Evolutionary conservation across 2,797 vertebrate species (phyloP), one percentile per base, ranked within the genome.

Genomic region (Sphaeramia orbicularis): DNA sequence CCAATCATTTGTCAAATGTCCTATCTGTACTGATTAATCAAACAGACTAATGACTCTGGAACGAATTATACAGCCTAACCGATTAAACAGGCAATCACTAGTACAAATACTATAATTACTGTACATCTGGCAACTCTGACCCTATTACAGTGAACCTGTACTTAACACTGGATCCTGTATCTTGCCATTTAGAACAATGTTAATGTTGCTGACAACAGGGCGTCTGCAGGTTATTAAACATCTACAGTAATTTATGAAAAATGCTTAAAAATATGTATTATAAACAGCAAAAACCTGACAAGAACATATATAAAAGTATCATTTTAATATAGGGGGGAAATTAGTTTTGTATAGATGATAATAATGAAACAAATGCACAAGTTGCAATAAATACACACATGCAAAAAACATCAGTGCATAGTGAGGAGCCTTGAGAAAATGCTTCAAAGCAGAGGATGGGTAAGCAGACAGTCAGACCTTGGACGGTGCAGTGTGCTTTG

Each of bases 391-490:
- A 59, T 35, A 16, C 18, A 58, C 11, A 68, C 73, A 64, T 84
- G 84, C 82, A 84, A 44, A 57, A 48, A 48, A 18, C 7, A 58
- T 53, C 10, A 44, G 4, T 40, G 35, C 53, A 65, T 13, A 74
- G 32, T 38, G 43, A 52, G 35, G 74, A 65, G 58, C 70, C 47
- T 18, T 24, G 2, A 40, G 27, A 54, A 9, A 47, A 27, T 50
- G 45, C 48, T 63, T 3, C 56, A 21, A 65, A 77, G 71, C 59
- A 43, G 55, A 35, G 57, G 21, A 15, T 15, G 71, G 54, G 51
- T 43, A 55, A 63, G 67, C 64, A 59, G 60, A 15, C 41, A 32
- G 43, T 43, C 3, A 37, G 36, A 60, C 42, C 43, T 55, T 18
- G 16, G 63, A 40, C 43, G 35, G 40, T 41, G 66, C 14, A 57